Percentiles rank a stretch among this genome's conserved stretches.
Evolutionary conservation across 2,113 vertebrate species (phyloP).

Genomic region (Megaceryle torquata): DNA sequence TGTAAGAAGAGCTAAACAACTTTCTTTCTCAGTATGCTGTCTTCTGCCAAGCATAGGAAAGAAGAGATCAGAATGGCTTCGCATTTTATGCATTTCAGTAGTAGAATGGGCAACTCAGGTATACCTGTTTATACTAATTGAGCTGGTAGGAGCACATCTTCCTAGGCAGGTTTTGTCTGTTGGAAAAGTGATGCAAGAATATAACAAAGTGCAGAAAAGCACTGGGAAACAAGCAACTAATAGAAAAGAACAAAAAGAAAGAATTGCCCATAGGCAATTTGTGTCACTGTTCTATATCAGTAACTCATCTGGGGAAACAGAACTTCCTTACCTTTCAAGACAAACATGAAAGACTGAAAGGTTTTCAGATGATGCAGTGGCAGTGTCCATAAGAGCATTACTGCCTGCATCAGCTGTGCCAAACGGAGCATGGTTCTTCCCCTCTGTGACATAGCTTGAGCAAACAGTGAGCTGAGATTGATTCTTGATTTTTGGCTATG

Average conservation of each 20-base stretch:
- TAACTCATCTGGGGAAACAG: too few species aligned
- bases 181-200: neutral
- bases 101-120: neutral
- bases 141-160: neutral
- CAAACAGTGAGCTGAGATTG: neutral
- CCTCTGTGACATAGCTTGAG: neutral
- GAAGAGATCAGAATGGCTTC: neutral
- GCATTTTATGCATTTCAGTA: neutral
- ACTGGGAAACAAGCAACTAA: neutral
- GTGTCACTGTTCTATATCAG: neutral
- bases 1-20: neutral
- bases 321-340: neutral
- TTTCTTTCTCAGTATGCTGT: neutral
- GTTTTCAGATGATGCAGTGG: neutral
- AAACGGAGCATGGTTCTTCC: neutral
- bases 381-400: too few species aligned
- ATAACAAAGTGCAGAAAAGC: neutral
- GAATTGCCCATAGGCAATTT: neutral
- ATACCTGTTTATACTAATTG: neutral
- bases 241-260: neutral
- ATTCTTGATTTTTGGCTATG: neutral
- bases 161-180: neutral
- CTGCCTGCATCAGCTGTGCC: neutral
- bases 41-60: neutral
- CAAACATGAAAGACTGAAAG: neutral